Base-by-base conservation (phyloP, 2,113 vertebrate genomes). In the Mesocricetus auratus region DNA sequence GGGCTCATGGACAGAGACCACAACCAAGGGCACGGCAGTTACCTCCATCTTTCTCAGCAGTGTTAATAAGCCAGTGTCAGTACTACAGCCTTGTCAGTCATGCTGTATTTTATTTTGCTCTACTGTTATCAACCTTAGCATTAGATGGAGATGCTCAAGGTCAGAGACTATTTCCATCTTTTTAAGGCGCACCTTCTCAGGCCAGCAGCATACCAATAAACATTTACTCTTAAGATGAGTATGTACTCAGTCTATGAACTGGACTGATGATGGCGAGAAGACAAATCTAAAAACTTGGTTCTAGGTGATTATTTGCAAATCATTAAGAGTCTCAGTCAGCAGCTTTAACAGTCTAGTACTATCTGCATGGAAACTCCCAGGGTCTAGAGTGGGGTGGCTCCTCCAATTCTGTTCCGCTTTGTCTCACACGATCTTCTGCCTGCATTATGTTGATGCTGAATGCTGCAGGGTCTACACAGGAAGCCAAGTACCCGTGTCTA, bases 1-100 rank as follows among this genome's bases (percentile, higher is more conserved):
- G 1, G 3, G 3, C 2, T 1, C 0, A 2, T 13, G 26, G 58
- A 1, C 29, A 6, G 29, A 31, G 29, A 12, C 16, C 33, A 7
- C 12, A 11, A 7, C 15, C 39, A 3, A 47, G 45, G 33, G 15
- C 24, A 13, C 33, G 3, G 8, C 4, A n/a, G 21, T 1, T 12
- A 3, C 62, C 2, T 33, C 15, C 36, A 1, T 11, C 15, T 73
- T 68, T 53, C 62, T n/a, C 33, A 4, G 7, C 2, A 1, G 4
- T 5, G 2, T 62, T 39, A 9, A 16, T 1, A 10, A n/a, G 26
- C 42, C 29, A 1, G 10, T 7, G 1, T 42, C 56, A 29, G 29
- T 16, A 11, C 5, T 0, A 3, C 0, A 71, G 5, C 85, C 81
- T 68, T 4, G 15, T 13, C 6, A 4, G 12, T 5, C 2, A 17